A percentile compares a stretch with the other conserved stretches of the same genome.
Evolutionary conservation across 2,113 vertebrate species (phyloP).

Genomic region (Proteles cristata): DNA sequence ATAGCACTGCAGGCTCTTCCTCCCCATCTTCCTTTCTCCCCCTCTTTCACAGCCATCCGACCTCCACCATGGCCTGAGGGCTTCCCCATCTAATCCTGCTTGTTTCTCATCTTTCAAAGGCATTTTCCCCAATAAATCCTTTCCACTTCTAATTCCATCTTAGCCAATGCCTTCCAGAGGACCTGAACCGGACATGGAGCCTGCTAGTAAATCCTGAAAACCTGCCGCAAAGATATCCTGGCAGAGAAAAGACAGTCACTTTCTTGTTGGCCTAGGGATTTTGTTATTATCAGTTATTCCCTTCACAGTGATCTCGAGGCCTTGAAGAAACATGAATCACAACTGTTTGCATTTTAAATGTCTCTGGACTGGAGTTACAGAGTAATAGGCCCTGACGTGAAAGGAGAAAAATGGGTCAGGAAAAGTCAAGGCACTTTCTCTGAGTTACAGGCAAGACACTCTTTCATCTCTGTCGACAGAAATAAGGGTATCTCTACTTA

Average conservation of each 20-base stretch:
- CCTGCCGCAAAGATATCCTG: neutral
- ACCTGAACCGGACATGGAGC: neutral
- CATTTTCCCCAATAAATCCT: neutral
- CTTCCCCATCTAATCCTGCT: neutral
- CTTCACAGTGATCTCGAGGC: neutral
- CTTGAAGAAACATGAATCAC: neutral
- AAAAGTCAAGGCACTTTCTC: neutral
- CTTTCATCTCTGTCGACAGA: neutral
- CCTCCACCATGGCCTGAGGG: neutral
- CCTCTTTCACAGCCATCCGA: neutral
- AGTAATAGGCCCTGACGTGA: neutral
- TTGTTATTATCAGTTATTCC: neutral
- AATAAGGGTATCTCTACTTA: neutral
- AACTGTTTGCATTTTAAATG: neutral
- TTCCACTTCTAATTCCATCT: neutral
- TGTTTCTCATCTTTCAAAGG: neutral
- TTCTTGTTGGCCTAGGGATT: neutral
- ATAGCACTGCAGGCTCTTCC: neutral
- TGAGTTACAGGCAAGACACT: neutral
- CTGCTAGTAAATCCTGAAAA: neutral
- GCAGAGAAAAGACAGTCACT: neutral
- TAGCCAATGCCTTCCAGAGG: neutral
- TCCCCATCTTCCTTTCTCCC: rapidly evolving
- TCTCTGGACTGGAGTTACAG: neutral
- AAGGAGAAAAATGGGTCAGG: neutral